Evolutionary conservation across 1,140 invertebrate genomes (phyloP), one percentile per base, ranked within the genome.

Genomic region (Eufriesea mexicana): DNA sequence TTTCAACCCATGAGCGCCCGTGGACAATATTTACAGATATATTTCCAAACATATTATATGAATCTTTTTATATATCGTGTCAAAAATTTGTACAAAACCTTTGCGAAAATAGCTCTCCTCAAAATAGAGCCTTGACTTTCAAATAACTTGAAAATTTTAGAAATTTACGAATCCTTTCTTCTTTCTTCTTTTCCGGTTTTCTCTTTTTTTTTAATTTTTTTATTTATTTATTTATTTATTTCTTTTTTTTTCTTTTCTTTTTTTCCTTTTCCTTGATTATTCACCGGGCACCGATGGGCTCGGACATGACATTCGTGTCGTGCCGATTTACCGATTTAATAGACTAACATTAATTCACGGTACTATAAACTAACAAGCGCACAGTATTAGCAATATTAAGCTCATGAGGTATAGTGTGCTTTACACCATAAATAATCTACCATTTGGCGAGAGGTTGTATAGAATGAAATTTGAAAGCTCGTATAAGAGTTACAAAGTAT

Each of bases 351-450:
- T 87, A 71, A 86, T 77, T 55, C 61, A 87, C 70, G 57, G 54
- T 20, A 73, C 76, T 87, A 87, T 84, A 28, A 74, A 84, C 85
- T 87, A 87, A 86, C 85, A 87, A 87, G 86, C 86, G 86, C 85
- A 87, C 86, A 75, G 75, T 84, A 87, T 85, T 74, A 86, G 85
- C 81, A 67, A 72, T 87, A 80, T 87, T 87, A 87, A 87, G 86
- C 86, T 87, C 86, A 87, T 87, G 85, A 87, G 86, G 86, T 87
- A 87, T n/a, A 66, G 62, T 77, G 82, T 87, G 77, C 70, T 77
- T 84, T 83, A 77, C 73, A 87, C 86, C 73, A 61, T 67, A 84
- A 86, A 62, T 77, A 54, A 83, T 78, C 57, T 83, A 83, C 47
- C 54, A 70, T 83, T 82, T 82, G 79, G 79, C 79, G 79, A 82